Percentiles rank a stretch among this genome's conserved stretches.
phyloP scores from a whole-genome alignment of 2,113 vertebrate genomes.

The Apodemus speciosus region DNA sequence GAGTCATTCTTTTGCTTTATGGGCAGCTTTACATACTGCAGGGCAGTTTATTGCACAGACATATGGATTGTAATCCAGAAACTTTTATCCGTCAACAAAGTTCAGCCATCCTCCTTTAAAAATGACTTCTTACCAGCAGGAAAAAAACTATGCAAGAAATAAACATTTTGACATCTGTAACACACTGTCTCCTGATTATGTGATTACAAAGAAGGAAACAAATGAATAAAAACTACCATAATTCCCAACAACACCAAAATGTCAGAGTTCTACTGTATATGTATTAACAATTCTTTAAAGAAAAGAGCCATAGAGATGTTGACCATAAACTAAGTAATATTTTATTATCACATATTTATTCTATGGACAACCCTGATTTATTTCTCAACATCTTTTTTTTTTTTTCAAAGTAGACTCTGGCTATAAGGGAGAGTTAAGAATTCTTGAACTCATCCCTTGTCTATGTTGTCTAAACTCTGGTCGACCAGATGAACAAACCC shows the following conservation, averaged over 20 bases:
- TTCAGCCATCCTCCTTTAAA: not conserved
- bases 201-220: not conserved
- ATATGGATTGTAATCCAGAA: not conserved
- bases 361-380: not conserved
- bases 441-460: not conserved
- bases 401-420: not conserved
- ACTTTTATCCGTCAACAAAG: not conserved
- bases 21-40: not conserved
- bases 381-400: not conserved
- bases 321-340: not conserved
- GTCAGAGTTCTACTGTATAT: not conserved
- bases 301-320: not conserved
- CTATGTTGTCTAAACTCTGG: not conserved
- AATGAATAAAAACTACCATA: not conserved
- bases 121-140: not conserved
- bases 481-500: constrained; percentile 4
- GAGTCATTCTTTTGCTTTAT: not conserved
- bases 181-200: not conserved
- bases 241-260: not conserved
- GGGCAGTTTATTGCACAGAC: not conserved
- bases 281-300: not conserved
- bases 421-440: not conserved
- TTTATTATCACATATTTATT: not conserved
- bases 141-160: not conserved
- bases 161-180: constrained; percentile 25